Evolutionary conservation across 1,140 invertebrate genomes (phyloP).

Genomic region (Geopemphigus sp.): DNA sequence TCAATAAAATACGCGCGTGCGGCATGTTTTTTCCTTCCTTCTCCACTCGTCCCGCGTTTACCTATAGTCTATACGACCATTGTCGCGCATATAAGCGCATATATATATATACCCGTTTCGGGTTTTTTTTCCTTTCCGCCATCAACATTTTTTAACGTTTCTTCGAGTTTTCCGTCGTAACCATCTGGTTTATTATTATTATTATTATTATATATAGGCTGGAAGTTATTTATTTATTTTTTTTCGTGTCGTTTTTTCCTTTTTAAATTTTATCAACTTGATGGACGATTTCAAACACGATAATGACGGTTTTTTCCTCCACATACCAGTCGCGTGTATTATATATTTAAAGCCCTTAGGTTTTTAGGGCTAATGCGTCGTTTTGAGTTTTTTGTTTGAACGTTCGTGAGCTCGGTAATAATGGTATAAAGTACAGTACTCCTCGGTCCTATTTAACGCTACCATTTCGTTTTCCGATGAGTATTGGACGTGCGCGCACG

Average conservation of each 20-base stretch:
- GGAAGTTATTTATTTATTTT: constrained; percentile 18
- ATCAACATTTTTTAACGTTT: constrained; percentile 38
- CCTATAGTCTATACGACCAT: no score
- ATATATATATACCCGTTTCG: no score
- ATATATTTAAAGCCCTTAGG: background rate
- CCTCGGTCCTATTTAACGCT: no score
- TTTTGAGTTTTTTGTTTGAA: background rate
- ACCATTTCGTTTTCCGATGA: no score
- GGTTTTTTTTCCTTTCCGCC: background rate
- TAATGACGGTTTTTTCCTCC: background rate
- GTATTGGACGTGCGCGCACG: no score
- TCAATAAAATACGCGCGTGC: constrained; percentile 6
- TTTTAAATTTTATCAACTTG: constrained; percentile 16
- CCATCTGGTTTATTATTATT: constrained; percentile 34
- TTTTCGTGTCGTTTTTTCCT: constrained; percentile 6
- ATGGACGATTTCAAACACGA: constrained; percentile 21
- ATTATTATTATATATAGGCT: background rate
- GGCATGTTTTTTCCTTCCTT: no score
- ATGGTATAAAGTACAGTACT: no score
- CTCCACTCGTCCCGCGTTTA: no score
- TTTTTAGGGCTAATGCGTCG: background rate
- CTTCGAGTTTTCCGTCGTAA: constrained; percentile 13
- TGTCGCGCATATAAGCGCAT: no score
- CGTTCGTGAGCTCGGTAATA: background rate
- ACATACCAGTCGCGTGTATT: background rate